Conservation (phyloP, 2,113 vertebrate genomes). For the Mesocricetus auratus region DNA sequence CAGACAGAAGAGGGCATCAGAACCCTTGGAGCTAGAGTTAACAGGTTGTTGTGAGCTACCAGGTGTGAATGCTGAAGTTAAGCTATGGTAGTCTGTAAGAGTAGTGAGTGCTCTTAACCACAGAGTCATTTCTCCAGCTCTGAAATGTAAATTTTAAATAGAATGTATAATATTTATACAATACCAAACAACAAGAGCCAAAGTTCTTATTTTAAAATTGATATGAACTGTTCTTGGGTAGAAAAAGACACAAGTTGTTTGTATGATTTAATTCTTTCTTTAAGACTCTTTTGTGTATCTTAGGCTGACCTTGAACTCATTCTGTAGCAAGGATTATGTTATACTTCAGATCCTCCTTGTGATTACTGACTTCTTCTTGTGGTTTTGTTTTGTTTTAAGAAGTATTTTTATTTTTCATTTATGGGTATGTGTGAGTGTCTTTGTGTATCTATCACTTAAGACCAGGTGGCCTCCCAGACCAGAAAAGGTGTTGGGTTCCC, state of each 20-base stretch:
- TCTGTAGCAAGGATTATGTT: not conserved
- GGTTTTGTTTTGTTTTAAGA: not conserved
- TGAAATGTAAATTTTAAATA: constrained; percentile 26
- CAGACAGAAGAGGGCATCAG: not conserved
- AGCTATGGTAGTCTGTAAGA: not conserved
- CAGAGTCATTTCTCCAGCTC: not conserved
- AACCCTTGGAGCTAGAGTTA: not conserved
- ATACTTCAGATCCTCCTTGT: not conserved
- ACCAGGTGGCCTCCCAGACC: not conserved
- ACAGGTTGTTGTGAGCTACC: not conserved
- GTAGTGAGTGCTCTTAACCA: not conserved
- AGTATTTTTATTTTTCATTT: not conserved
- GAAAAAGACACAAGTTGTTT: not conserved
- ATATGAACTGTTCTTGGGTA: not conserved
- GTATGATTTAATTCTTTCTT: constrained; percentile 25
- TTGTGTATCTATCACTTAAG: not conserved
- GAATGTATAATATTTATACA: not conserved
- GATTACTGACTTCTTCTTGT: not conserved
- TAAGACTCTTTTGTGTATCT: not conserved
- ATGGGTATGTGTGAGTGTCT: not conserved
- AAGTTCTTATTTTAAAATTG: not conserved
- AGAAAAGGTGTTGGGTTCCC: not conserved
- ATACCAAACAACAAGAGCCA: not conserved
- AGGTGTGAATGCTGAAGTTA: not conserved
- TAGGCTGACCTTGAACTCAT: not conserved